phyloP scores from a whole-genome alignment of 2,113 vertebrate species.

The Limanda limanda region DNA sequence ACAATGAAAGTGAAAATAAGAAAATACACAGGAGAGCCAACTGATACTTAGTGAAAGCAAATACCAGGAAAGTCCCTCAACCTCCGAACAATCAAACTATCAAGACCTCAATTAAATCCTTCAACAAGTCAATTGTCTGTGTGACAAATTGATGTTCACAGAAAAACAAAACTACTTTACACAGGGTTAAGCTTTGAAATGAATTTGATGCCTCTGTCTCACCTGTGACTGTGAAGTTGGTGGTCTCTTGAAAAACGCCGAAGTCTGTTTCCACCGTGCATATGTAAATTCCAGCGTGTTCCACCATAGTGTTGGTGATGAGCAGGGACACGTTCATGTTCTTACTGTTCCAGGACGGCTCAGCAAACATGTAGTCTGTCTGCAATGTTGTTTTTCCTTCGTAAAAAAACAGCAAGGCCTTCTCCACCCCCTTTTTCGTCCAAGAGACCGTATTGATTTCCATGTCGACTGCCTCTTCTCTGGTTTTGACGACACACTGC shows the following conservation, averaged over 20 bases:
- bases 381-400: rapidly evolving
- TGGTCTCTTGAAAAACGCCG: rapidly evolving
- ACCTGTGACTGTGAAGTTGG: slow-evolving; percentile 65
- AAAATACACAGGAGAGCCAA: rapidly evolving
- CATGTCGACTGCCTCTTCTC: rapidly evolving
- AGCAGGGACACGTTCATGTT: slow-evolving; percentile 69
- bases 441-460: background rate
- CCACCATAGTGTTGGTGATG: slow-evolving; percentile 48
- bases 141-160: too few relatives aligned
- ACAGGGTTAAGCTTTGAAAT: background rate
- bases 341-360: background rate
- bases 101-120: background rate
- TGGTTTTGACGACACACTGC: background rate
- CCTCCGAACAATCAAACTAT: background rate
- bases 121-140: background rate
- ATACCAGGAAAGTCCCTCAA: slow-evolving; percentile 18
- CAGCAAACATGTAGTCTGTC: slow-evolving; percentile 31
- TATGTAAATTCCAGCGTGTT: slow-evolving; percentile 27
- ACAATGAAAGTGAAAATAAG: slow-evolving; percentile 37
- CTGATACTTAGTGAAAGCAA: too few relatives aligned
- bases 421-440: background rate
- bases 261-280: slow-evolving; percentile 2
- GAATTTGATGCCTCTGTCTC: slow-evolving; percentile 20
- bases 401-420: rapidly evolving
- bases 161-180: background rate